Percentiles rank a stretch among this genome's conserved stretches.
phyloP scores from a whole-genome alignment of 37 sponge, comb jelly and placozoan genomes.

The Geodia barretti region DNA sequence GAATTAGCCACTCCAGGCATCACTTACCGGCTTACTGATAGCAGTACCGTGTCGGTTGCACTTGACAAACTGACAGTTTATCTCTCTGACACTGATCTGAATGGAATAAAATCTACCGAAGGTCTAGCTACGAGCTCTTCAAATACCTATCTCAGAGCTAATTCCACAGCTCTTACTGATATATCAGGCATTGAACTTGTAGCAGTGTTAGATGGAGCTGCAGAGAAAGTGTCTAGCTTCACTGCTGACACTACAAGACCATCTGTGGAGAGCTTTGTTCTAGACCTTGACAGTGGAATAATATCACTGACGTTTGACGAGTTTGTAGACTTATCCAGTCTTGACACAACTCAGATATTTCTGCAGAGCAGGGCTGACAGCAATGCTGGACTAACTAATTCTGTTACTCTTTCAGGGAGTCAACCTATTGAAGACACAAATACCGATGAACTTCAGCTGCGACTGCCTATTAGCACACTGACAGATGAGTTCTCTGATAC shows the following conservation, averaged over 20 bases:
- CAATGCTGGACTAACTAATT: constrained; percentile 30
- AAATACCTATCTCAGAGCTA: constrained; percentile 76
- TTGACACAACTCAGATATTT: constrained; percentile 52
- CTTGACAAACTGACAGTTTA: constrained; percentile 39
- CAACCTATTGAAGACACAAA: constrained; percentile 23
- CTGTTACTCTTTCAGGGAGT: constrained; percentile 41
- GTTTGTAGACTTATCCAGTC: constrained; percentile 54
- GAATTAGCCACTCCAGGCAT: constrained; percentile 55
- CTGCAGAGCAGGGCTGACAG: constrained; percentile 69
- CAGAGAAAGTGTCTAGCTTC: constrained; percentile 38
- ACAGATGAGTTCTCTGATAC: constrained; percentile 25
- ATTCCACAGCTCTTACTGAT: constrained; percentile 46
- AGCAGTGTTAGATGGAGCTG: constrained; percentile 63
- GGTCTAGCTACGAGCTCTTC: constrained; percentile 50
- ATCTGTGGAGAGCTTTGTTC: constrained; percentile 44
- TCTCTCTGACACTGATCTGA: constrained; percentile 65
- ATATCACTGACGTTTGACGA: constrained; percentile 67
- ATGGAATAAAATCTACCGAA: constrained; percentile 69
- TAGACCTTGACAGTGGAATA: constrained; percentile 81
- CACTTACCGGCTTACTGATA: constrained; percentile 62
- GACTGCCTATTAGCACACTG: constrained; percentile 44
- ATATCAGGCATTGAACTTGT: constrained; percentile 61
- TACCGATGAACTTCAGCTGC: constrained; percentile 29
- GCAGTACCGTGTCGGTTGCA: constrained; percentile 1
- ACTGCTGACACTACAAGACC: constrained; percentile 67